Percentiles rank a stretch among this genome's conserved stretches.
Conservation (phyloP, 2,888 invertebrate genomes). For the Mythimna loreyi region DNA sequence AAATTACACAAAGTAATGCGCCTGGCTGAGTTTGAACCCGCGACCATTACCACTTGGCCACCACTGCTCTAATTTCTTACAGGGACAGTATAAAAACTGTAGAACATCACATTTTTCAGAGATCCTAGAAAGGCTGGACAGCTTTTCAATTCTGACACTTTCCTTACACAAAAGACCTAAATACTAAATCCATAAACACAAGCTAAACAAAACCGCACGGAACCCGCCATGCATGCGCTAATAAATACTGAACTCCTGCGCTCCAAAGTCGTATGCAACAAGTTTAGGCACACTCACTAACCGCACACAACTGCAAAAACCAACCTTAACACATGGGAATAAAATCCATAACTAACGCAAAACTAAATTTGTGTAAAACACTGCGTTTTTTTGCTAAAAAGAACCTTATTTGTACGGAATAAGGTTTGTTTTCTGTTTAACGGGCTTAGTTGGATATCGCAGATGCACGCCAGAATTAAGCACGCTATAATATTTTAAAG, state of each 20-base stretch:
- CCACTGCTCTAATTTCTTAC: no score
- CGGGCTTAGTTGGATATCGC: slow-evolving; percentile 60
- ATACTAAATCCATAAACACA: no score
- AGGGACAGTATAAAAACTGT: no score
- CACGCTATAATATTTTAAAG: slow-evolving; percentile 60
- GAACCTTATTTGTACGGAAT: no score
- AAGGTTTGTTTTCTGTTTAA: slow-evolving; percentile 58
- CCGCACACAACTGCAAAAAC: slow-evolving; percentile 5
- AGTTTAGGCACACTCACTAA: slow-evolving; percentile 35
- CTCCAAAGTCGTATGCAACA: slow-evolving; percentile 58
- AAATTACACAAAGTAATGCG: no score
- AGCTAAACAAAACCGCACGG: slow-evolving; percentile 15
- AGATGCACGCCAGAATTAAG: slow-evolving; percentile 63
- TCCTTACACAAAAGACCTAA: neutral
- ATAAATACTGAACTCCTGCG: slow-evolving; percentile 41
- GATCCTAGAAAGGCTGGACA: no score
- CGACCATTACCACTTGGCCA: no score
- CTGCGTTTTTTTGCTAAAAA: slow-evolving; percentile 15
- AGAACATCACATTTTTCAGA: no score
- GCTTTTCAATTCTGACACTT: neutral
- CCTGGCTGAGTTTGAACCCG: no score
- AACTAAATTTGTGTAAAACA: neutral
- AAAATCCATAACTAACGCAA: slow-evolving; percentile 24
- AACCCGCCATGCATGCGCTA: slow-evolving; percentile 26
- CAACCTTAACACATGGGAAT: slow-evolving; percentile 9